Base-by-base conservation (phyloP, 2,888 invertebrate species). In the Pogonocherus hispidulus region DNA sequence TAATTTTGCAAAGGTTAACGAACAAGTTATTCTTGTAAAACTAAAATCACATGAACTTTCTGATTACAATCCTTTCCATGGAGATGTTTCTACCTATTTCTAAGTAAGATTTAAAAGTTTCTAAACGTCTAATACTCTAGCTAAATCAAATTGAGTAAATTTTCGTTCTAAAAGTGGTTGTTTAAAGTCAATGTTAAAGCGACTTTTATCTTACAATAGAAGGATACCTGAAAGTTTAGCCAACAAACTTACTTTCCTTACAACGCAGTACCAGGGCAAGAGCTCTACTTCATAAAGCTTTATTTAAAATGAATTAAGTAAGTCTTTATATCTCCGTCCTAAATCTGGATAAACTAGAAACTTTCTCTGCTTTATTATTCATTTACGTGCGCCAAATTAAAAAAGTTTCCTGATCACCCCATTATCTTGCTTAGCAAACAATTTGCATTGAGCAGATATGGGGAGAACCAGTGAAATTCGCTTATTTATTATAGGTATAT, bases 331-430 rank as follows among this genome's bases (percentile, higher is more conserved):
- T 41, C 16, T 5, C 16, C 41, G 16, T 41, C n/a, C 16, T 3
- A 23, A 44, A 41, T 57, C 44, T 22, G 11, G 41, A 5, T 44
- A 20, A 57, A 16, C 44, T 16, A 14, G 44, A 23, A 57, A 46
- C 57, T 57, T 57, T 18, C 35, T 20, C 55, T n/a, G 8, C 9
- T 37, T 22, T 41, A 41, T 57, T 57, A 57, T 57, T 57, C 57
- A 57, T 57, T n/a, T 57, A 57, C 22, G 23, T n/a, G 23, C 23
- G 14, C 16, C 44, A 57, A 57, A 57, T 57, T 57, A 57, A 57
- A 57, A 56, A 57, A 57, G 41, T 23, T 57, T 46, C 16, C 4
- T 3, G 14, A 57, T 41, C 57, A 22, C 22, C 55, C 55, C 41
- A 57, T 27, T 14, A 57, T 23, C 41, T 44, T 23, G 16, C 14